Conservation (phyloP, 2,888 invertebrate genomes). For the Plebejus anna region DNA sequence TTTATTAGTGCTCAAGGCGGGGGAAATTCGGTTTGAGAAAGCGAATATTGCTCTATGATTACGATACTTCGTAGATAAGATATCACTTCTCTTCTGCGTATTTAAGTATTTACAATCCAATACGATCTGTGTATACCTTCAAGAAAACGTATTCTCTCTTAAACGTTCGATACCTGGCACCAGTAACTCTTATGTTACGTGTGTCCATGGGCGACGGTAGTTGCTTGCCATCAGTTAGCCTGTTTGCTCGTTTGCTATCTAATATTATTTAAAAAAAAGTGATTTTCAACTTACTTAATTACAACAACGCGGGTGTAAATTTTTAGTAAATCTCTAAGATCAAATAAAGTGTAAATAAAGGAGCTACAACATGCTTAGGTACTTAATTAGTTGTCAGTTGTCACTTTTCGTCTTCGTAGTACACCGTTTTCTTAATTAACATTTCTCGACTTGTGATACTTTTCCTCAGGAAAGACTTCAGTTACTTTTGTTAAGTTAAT, state of each 20-base stretch:
- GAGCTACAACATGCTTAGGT: neutral
- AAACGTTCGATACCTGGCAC: no score
- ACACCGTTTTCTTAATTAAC: constrained; percentile 25
- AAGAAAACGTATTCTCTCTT: no score
- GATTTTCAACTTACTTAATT: no score
- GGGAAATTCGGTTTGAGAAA: neutral
- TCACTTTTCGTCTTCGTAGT: neutral
- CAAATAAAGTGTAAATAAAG: neutral
- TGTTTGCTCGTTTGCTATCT: no score
- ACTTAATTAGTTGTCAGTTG: constrained; percentile 15
- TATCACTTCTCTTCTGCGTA: neutral
- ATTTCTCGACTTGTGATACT: constrained; percentile 25
- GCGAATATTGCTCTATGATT: neutral
- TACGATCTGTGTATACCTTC: no score
- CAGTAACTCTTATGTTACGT: no score
- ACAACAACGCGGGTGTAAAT: no score
- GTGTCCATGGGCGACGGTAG: no score
- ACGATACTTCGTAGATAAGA: neutral
- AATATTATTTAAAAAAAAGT: no score
- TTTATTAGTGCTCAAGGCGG: neutral
- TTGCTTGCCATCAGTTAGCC: no score
- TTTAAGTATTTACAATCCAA: no score
- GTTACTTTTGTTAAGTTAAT: constrained; percentile 9
- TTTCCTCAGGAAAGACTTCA: neutral
- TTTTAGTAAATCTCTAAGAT: neutral